phyloP scores from a whole-genome alignment of 2,113 vertebrate species.

The Uropsilus gracilis region DNA sequence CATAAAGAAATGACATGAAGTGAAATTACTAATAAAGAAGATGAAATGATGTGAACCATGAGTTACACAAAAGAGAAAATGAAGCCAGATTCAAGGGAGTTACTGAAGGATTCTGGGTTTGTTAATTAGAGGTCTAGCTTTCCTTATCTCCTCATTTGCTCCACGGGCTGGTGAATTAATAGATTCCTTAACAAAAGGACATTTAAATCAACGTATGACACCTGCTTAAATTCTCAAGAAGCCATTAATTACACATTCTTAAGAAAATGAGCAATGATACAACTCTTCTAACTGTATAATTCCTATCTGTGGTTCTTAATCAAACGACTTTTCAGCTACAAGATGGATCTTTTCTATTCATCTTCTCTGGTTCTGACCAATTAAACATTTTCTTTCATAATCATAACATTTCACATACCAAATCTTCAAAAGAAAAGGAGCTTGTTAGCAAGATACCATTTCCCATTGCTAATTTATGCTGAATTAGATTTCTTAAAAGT shows the following conservation, averaged over 20 bases:
- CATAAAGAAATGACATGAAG: not conserved
- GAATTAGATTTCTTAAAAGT: slow-evolving; percentile 60
- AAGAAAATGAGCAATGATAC: slow-evolving; percentile 72
- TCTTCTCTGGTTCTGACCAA: slow-evolving; percentile 75
- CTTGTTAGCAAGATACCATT: slow-evolving; percentile 65
- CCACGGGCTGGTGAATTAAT: slow-evolving; percentile 56
- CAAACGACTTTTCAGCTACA: slow-evolving; percentile 66
- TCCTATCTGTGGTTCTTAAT: slow-evolving; percentile 67
- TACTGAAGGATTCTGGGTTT: slow-evolving; percentile 3
- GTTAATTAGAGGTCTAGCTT: slow-evolving; percentile 69
- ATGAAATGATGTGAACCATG: not conserved
- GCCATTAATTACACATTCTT: slow-evolving; percentile 76
- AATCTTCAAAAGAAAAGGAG: slow-evolving; percentile 73
- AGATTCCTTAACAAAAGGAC: slow-evolving; percentile 72
- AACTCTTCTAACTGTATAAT: slow-evolving; percentile 70
- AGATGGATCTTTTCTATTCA: slow-evolving; percentile 56
- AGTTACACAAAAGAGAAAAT: slow-evolving; percentile 29
- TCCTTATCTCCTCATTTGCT: slow-evolving; percentile 6
- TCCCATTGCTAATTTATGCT: slow-evolving; percentile 64
- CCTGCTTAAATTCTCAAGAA: slow-evolving; percentile 68
- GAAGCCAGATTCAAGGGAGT: not conserved
- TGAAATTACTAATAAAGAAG: not conserved
- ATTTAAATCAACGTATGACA: slow-evolving; percentile 68
- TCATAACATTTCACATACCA: slow-evolving; percentile 71
- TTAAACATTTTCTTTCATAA: slow-evolving; percentile 79